Evolutionary conservation across 2,888 invertebrate species (phyloP), one percentile per base, ranked within the genome.

Genomic region (Macaria liturata): DNA sequence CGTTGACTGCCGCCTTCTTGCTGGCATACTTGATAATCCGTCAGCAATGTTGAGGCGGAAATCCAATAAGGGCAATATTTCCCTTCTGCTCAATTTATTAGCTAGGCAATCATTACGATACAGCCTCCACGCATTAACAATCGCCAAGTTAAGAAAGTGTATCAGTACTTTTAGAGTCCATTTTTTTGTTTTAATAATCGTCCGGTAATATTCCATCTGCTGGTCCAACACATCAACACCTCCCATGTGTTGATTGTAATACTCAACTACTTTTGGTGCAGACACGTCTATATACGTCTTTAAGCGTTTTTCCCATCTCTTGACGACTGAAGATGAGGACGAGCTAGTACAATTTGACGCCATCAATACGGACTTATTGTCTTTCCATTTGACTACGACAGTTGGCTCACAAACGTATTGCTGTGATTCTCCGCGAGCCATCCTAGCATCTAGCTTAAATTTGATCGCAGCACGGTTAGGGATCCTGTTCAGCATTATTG

Each of bases 101-200:
- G 3, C 39, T 8, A 39, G 8, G 39, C 39, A 39, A 39, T 39
- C 1, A 39, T 39, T 39, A 8, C 39, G 5, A 8, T 39, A 39
- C 9, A 65, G 52, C 6, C 68, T 54, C 69, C 71, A 72, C 37
- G 70, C 43, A 45, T 71, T 72, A 5, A 61, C 67, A 5, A 67
- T 8, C 20, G 66, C 59, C n/a, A 72, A 51, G 58, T 72, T 6
- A 3, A 71, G 50, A 62, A 71, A 69, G 49, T 71, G 66, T 8
- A 68, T 46, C 0, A 70, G 48, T 4, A 72, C 68, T 61, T 71
- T 73, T n/a, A 73, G 46, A 31, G 70, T 68, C 71, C 71, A 74
- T 57, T 72, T 74, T 43, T 59, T 64, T 4, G 71, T 71, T 59
- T 71, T 72, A 2, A 68, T 68, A 7, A 68, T 69, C 6, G 70